A percentile compares a stretch with the other conserved stretches of the same genome.
These are phyloP conservation scores for Ceyx melanurus DNA, from an alignment of 2,113 vertebrate genomes.

Conservation along the genomic window DNA sequence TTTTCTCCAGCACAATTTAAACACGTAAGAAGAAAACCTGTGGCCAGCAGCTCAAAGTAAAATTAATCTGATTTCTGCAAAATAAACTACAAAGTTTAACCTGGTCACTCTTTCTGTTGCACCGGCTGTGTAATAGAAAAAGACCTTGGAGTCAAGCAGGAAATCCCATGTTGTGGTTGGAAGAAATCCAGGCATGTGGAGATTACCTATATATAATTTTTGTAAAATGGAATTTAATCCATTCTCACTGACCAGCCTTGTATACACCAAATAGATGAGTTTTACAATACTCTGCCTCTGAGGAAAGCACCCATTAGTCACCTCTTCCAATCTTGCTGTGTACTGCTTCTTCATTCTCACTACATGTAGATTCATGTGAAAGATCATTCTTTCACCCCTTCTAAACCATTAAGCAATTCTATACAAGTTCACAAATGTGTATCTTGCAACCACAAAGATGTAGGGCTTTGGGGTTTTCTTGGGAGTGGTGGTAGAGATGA, in stretches of 20 bases:
- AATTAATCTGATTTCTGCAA: neutral
- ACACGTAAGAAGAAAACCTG: neutral
- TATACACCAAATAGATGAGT: neutral
- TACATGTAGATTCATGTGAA: neutral
- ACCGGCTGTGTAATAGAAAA: neutral
- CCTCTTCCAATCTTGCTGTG: neutral
- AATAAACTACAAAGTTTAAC: neutral
- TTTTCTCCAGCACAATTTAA: neutral
- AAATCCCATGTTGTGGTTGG: neutral
- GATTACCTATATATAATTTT: neutral
- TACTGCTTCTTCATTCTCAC: neutral
- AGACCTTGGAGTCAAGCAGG: neutral
- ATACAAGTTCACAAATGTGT: neutral
- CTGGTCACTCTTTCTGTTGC: neutral
- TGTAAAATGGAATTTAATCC: neutral
- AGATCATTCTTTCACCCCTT: neutral
- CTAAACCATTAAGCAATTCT: neutral
- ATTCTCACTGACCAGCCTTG: neutral
- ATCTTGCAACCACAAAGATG: neutral
- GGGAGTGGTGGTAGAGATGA: neutral
- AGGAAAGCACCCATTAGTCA: neutral
- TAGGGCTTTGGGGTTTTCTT: neutral
- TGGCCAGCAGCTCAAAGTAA: neutral
- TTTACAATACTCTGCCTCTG: neutral
- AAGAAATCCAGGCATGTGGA: neutral